phyloP scores from a whole-genome alignment of 2,888 invertebrate species.

The Agrochola litura region DNA sequence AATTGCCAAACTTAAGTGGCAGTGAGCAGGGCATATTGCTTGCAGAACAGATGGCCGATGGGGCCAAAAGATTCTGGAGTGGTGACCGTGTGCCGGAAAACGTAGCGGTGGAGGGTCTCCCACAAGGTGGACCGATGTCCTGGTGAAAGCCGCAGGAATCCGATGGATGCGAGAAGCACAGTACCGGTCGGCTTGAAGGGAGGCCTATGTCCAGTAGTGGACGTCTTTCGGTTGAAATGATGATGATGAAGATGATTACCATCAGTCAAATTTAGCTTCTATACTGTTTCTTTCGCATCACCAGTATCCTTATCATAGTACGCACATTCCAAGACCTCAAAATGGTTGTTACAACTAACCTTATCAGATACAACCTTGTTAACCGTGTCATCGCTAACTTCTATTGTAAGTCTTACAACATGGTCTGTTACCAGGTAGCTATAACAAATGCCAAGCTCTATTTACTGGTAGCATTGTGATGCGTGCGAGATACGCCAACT shows the following conservation, averaged over 20 bases:
- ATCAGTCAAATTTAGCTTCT: neutral
- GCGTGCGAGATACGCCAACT: conserved; percentile 79
- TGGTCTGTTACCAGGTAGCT: conserved; percentile 64
- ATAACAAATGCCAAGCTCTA: conserved; percentile 83
- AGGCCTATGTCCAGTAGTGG: too few relatives aligned
- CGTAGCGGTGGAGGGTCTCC: too few relatives aligned
- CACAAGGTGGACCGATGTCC: too few relatives aligned
- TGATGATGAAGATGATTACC: neutral
- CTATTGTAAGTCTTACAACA: conserved; percentile 62
- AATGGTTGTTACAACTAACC: conserved; percentile 35
- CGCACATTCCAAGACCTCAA: conserved; percentile 37
- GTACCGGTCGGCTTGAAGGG: too few relatives aligned
- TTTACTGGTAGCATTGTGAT: conserved; percentile 82
- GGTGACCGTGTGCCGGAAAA: too few relatives aligned
- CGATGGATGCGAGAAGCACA: too few relatives aligned
- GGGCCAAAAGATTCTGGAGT: too few relatives aligned
- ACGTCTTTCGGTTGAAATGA: too few relatives aligned
- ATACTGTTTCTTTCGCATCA: neutral
- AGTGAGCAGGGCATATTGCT: too few relatives aligned
- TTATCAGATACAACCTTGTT: conserved; percentile 59
- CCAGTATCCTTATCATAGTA: neutral
- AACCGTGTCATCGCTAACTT: conserved; percentile 60
- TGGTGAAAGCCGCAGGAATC: too few relatives aligned
- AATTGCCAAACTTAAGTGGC: too few relatives aligned
- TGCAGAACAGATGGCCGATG: too few relatives aligned